Evolutionary conservation across 2,888 invertebrate genomes (phyloP).

Genomic region (Thumatha senex): DNA sequence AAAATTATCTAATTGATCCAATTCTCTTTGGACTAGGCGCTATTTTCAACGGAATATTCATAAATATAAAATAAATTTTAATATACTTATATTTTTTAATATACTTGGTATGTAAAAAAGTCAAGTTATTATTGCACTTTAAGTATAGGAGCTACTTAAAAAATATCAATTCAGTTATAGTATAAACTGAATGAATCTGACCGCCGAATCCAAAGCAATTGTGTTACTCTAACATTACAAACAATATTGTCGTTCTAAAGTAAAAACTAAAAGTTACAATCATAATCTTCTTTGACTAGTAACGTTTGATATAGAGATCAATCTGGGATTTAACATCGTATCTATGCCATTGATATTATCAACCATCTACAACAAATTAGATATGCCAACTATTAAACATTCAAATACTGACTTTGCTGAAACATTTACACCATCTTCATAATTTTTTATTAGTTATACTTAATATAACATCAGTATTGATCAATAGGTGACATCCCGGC

Average conservation of each 20-base stretch:
- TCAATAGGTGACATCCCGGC: constrained; percentile 18
- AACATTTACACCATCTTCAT: constrained; percentile 20
- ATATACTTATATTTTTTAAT: not conserved
- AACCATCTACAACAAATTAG: constrained; percentile 6
- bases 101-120: constrained; percentile 5
- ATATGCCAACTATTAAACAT: too few relatives aligned
- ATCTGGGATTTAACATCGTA: constrained; percentile 30
- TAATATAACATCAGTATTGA: constrained; percentile 12
- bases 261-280: constrained; percentile 58
- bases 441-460: constrained; percentile 17
- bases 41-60: not conserved
- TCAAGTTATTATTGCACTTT: constrained; percentile 23
- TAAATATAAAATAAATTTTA: not conserved
- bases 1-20: constrained; percentile 25
- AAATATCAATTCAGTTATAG: constrained; percentile 21
- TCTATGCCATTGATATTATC: constrained; percentile 19
- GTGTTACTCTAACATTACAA: constrained; percentile 43
- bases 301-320: constrained; percentile 75
- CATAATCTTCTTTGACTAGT: constrained; percentile 73
- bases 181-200: constrained; percentile 25
- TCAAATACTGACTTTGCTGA: constrained; percentile 11
- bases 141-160: constrained; percentile 1
- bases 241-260: constrained; percentile 42
- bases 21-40: constrained; percentile 28
- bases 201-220: constrained; percentile 40